Conservation (phyloP, 1,140 invertebrate species). For the Cyphomyrmex costatus region DNA sequence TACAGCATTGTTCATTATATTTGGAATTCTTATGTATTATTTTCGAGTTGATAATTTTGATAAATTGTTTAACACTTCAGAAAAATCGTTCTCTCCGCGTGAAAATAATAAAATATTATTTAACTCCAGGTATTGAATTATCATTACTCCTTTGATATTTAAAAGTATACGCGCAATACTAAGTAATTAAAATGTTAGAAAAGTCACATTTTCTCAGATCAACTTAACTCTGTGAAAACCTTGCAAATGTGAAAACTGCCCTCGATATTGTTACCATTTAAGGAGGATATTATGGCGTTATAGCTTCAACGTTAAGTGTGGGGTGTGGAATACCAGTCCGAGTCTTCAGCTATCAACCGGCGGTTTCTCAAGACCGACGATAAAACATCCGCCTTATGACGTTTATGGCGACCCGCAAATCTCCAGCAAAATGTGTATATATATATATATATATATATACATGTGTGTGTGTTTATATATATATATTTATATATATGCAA, state of each 20-base stretch:
- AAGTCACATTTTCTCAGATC: neutral
- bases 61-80: too few species aligned
- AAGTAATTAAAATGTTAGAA: too few species aligned
- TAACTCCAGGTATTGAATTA: too few species aligned
- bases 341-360: conserved; percentile 14
- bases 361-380: conserved; percentile 51
- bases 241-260: too few species aligned
- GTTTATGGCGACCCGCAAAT: conserved; percentile 52
- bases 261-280: neutral
- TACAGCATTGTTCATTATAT: too few species aligned
- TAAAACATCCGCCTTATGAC: conserved; percentile 34
- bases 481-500: neutral
- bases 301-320: neutral
- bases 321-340: neutral
- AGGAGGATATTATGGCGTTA: neutral
- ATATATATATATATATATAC: neutral
- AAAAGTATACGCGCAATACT: too few species aligned
- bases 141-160: too few species aligned
- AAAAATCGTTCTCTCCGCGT: too few species aligned
- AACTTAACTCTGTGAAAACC: too few species aligned
- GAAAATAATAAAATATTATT: too few species aligned
- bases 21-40: too few species aligned
- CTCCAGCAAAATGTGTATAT: neutral
- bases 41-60: too few species aligned
- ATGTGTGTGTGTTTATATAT: neutral